phyloP scores from a whole-genome alignment of 2,113 vertebrate species.

The Vanacampus margaritifer region DNA sequence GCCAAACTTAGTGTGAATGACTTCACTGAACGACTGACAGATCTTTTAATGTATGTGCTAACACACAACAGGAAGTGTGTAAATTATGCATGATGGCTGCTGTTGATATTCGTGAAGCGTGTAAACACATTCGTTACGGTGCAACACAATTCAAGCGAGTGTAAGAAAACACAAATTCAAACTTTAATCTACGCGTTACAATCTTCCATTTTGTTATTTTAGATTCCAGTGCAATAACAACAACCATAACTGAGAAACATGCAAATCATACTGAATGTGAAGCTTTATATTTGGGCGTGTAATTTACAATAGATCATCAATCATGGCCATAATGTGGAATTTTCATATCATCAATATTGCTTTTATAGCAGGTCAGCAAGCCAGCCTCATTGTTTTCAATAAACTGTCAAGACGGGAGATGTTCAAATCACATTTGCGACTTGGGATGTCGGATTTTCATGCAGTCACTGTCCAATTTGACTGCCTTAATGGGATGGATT shows the following conservation, averaged over 20 bases:
- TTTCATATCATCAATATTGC: conserved; percentile 2
- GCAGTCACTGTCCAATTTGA: conserved; percentile 70
- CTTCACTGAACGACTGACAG: conserved; percentile 17
- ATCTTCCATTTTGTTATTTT: neutral
- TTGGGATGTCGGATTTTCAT: conserved; percentile 75
- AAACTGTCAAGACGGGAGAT: conserved; percentile 75
- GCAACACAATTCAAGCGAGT: neutral
- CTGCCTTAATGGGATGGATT: neutral
- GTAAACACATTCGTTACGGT: conserved; percentile 5
- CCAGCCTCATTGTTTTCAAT: conserved; percentile 79
- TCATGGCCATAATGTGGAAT: neutral
- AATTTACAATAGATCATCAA: neutral
- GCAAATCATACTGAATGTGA: neutral
- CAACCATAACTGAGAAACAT: neutral
- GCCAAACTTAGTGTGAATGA: neutral
- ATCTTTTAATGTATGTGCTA: conserved; percentile 9
- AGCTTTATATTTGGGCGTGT: neutral
- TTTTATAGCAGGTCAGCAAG: conserved; percentile 18
- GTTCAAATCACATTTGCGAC: conserved; percentile 77
- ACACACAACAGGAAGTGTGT: conserved; percentile 1
- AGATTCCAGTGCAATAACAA: neutral
- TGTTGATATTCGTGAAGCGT: conserved; percentile 4
- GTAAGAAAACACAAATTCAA: neutral
- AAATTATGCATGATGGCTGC: conserved; percentile 10
- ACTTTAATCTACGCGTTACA: neutral